Evolutionary conservation across 2,888 invertebrate species (phyloP), one percentile per base, ranked within the genome.

Genomic region (Monochamus alternatus): DNA sequence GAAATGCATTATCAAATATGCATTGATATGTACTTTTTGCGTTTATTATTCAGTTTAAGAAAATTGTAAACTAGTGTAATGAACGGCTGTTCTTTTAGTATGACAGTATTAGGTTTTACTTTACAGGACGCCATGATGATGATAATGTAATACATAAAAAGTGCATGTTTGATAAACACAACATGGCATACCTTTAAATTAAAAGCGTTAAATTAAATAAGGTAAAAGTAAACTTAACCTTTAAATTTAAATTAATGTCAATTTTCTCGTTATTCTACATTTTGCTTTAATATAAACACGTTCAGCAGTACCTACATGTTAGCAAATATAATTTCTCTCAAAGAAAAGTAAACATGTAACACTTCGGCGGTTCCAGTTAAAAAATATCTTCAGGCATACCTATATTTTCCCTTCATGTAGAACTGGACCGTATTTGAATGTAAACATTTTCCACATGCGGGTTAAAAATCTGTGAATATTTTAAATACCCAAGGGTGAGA

Each of bases 401-500:
- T 55, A 22, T 55, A 14, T 14, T 55, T 55, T 55, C 55, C 9
- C 55, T 55, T 4, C n/a, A 55, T 55, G 10, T 10, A n/a, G n/a
- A 55, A 55, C n/a, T 22, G 55, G 55, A 55, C n/a, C n/a, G 55
- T 64, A 47, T 47, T 30, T 64, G 22, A 64, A 64, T 30, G 64
- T 51, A 47, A 64, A 64, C 30, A 64, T 51, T 64, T 30, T 68
- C 14, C 43, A 44, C 60, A 51, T 30, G 10, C 44, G 44, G 10
- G 65, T 65, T 64, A 22, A 44, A 64, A 58, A 74, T 55, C 67
- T 47, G 30, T 63, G 62, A 58, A 74, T 74, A 74, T 68, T 74
- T 62, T 58, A 69, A 64, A 74, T 74, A 58, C 64, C 74, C 69
- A 30, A 30, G 44, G 64, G 64, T 58, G 47, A 38, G 31, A 69